A percentile compares a stretch with the other conserved stretches of the same genome.
Conservation (phyloP, 2,113 vertebrate species). For the Atrichornis clamosus region DNA sequence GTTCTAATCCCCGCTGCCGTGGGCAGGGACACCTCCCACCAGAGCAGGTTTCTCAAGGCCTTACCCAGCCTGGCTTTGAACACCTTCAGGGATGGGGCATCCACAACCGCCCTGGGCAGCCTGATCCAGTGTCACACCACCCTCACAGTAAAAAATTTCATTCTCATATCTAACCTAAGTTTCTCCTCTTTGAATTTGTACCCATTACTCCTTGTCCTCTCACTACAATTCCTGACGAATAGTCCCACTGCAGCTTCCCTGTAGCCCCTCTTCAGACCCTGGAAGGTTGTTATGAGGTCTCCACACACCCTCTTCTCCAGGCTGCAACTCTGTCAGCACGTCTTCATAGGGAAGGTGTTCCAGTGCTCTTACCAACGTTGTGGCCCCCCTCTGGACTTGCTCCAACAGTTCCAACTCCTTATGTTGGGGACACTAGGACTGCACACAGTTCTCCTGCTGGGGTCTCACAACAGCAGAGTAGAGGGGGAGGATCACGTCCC, state of each 20-base stretch:
- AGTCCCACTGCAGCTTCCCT: background rate
- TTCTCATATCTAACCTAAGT: background rate
- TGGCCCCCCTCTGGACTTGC: background rate
- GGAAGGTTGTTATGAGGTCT: background rate
- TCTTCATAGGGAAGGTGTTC: fast-evolving
- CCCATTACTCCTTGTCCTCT: background rate
- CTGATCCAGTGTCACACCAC: background rate
- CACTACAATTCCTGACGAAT: background rate
- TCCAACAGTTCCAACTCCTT: background rate
- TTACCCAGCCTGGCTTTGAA: background rate
- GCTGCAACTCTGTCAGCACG: fast-evolving
- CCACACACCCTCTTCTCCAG: background rate
- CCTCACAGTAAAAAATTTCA: background rate
- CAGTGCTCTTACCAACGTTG: background rate
- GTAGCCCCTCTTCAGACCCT: too few species aligned
- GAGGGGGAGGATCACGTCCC: background rate
- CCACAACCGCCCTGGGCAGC: background rate
- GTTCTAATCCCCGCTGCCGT: too few species aligned
- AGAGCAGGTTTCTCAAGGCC: background rate
- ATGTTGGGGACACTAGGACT: too few species aligned
- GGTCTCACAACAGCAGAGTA: background rate
- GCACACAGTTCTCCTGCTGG: background rate
- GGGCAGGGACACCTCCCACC: background rate
- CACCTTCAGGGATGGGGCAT: background rate
- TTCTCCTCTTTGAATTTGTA: background rate